Base-by-base conservation (phyloP, 1,140 invertebrate genomes). In the Heliconius eleuchia region DNA sequence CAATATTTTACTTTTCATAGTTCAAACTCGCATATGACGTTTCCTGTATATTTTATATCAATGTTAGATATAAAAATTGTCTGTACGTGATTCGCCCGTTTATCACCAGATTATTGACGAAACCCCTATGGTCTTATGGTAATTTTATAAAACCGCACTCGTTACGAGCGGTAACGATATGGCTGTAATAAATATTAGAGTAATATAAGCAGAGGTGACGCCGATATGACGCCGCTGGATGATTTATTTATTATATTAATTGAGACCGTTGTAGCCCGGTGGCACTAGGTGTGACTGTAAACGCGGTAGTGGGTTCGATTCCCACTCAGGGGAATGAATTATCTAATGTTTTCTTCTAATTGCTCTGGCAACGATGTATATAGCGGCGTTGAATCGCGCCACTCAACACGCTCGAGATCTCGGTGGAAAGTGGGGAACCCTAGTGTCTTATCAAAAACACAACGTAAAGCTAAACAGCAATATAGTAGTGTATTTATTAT, bases 61-160 rank as follows among this genome's bases (percentile, higher is more conserved):
- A 8, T 57, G 76, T 73, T 5, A 19, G 18, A 50, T 71, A 78
- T 78, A 60, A 78, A 78, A 57, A 78, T 57, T 19, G 16, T 52
- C 34, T 42, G 71, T 60, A 73, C 76, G 76, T 78, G 76, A 78
- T 73, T 42, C 71, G 52, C 30, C 52, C 55, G 52, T 78, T 60
- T 78, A 73, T 34, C 55, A 71, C 30, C 42, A 46, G 76, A 78
- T 78, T 78, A 78, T 73, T 55, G 39, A 23, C 39, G 60, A 71
- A 23, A 50, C 60, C 60, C 66, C 39, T 30, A 13, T 60, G 55
- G 60, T 66, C 27, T 27, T 66, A 66, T 30, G 27, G 60, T 66
- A 66, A 66, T 66, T 66, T 30, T 66, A 66, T 66, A 11, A 66
- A 66, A 66, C 60, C 60, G 23, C 13, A 27, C 23, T 66, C 11